Conservation (phyloP, 2,113 vertebrate genomes). For the Butorides virescens region DNA sequence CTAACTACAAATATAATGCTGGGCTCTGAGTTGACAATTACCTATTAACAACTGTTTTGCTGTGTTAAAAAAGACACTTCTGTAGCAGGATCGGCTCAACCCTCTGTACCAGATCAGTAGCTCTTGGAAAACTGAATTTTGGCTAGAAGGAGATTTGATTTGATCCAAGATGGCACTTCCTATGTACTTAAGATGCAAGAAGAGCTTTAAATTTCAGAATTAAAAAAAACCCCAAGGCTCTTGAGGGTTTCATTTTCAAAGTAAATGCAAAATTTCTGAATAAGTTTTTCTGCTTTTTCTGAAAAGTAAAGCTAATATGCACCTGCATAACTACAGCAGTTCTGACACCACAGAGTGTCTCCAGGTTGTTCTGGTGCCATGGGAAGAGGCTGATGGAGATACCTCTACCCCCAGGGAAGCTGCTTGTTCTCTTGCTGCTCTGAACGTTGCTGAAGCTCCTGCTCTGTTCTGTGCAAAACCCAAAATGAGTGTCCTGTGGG, state of each 20-base stretch:
- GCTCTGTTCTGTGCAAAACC: neutral
- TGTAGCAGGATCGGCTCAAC: neutral
- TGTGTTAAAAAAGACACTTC: neutral
- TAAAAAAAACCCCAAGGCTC: neutral
- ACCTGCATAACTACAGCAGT: neutral
- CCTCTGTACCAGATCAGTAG: neutral
- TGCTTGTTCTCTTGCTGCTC: neutral
- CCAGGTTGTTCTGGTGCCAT: neutral
- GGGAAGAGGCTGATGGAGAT: neutral
- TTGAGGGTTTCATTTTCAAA: neutral
- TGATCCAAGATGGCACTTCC: neutral
- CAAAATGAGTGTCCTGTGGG: neutral
- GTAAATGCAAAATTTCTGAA: neutral
- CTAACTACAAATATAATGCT: neutral
- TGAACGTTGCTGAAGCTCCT: neutral
- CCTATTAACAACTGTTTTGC: neutral
- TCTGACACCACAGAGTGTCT: neutral
- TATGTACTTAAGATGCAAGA: neutral
- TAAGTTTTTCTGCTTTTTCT: neutral
- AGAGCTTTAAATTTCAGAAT: neutral
- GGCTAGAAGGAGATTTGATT: neutral
- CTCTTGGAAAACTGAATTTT: neutral
- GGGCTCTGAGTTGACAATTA: neutral
- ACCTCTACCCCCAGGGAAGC: rapidly evolving
- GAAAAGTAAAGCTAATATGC: neutral